Evolutionary conservation across 2,113 vertebrate species (phyloP), one percentile per base, ranked within the genome.

Genomic region (Lagopus muta): DNA sequence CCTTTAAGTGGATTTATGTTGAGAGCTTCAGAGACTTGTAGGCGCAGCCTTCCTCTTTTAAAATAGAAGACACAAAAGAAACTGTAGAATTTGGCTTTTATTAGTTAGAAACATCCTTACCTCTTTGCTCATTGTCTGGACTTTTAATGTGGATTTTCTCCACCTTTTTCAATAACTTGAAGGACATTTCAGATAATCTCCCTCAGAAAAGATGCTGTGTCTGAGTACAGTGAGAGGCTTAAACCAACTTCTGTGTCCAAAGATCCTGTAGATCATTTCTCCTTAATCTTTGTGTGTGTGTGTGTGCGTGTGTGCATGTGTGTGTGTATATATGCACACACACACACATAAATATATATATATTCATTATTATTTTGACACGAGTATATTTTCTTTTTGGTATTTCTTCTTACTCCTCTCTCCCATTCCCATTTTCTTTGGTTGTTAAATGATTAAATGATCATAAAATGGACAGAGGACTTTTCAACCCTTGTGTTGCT

Each of bases 401-500:
- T 82, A 13, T 90, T 96, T 76, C 13, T 34, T 32, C 27, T 42
- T 79, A n/a, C 7, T 86, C 25, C 18, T 28, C 47, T 73, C 40
- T 85, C 14, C 27, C n/a, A 50, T 92, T 91, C 22, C n/a, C 34
- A 13, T 11, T 73, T 11, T 36, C 88, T 89, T 82, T 86, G 78
- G 74, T 81, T 93, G 24, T 72, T 95, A 89, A 96, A 92, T 86
- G 84, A 94, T 67, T 80, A 94, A 94, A 79, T 82, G 74, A 94
- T 76, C 66, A 92, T 89, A 69, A 81, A 96, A 90, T 40, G 81
- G 25, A 19, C 77, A 88, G 62, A 72, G 22, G 57, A 78, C 69
- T 93, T 90, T 94, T 92, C 80, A 92, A 45, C 50, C 48, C 42
- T 93, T 92, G 60, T 61, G 76, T 96, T 96, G 40, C 82, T 11